Base-by-base conservation (phyloP, 2,888 invertebrate species). In the Drosophila vallismaia region DNA sequence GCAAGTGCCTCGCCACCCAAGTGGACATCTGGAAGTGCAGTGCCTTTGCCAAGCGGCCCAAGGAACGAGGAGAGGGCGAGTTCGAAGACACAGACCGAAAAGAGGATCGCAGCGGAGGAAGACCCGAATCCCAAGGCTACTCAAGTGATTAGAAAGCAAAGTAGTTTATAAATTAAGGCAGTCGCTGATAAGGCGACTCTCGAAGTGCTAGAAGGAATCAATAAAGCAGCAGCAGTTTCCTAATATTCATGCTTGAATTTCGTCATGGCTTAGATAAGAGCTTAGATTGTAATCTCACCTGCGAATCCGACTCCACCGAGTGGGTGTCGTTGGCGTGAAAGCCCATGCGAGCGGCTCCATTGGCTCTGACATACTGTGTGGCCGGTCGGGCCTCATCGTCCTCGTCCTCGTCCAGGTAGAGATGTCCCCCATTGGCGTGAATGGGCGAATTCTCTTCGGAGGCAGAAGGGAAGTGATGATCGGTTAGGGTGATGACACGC, bases 401-500 rank as follows among this genome's bases (percentile, higher is more conserved):
- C 3, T 81, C 85, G 28, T 90, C 81, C 5, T 54, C 71, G 29
- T 84, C 88, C 46, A 71, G 77, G 46, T 76, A 81, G 19, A 66
- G 24, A 44, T 70, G 57, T 36, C 71, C 64, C 2, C 80, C 85
- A 31, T 78, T 80, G 26, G 67, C 59, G 29, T 83, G 82, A 3
- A 77, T 79, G 1, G 90, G 90, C 5, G 91, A 89, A 45, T 78
- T 91, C 40, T 92, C 90, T 76, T 94, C 94, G 77, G 94, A 93
- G 71, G 94, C 94, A 28, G 95, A 94, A 38, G 96, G 96, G 88
- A 96, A 96, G 75, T 95, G 95, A 89, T 96, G 96, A 86, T 96
- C 96, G 81, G 96, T 96, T 57, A 98, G 93, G 9, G 97, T 98
- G 56, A 98, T 94, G 19, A 95, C 95, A 81, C 97, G 93, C 9